Base-by-base conservation (phyloP, 2,888 invertebrate genomes). In the Epinotia brunnichana region DNA sequence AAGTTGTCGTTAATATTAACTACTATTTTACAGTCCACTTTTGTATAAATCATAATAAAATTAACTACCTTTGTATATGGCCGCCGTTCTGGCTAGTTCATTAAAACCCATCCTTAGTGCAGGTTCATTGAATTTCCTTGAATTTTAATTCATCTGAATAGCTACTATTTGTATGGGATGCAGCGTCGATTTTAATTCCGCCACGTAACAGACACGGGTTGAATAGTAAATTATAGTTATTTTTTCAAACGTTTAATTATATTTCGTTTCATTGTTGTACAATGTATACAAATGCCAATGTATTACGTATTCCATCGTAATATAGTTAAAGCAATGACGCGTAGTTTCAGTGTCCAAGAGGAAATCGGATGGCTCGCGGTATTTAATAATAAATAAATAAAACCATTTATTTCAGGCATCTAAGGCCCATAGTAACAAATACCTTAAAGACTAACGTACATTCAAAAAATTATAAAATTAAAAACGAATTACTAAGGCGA, bases 121-220 rank as follows among this genome's bases (percentile, higher is more conserved):
- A 77, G 78, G 86, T 86, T 87, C 86, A 85, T 80, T 77, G 85
- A 74, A 80, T 86, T 84, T 83, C 88, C 87, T 87, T 88, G 87
- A 86, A 87, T 83, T 81, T 80, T 79, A 83, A 85, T 80, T 74
- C 60, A 70, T 71, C 74, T 74, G 77, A 79, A 79, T 75, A 64
- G 74, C 75, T 76, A 78, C 72, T 71, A 81, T 84, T 84, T 81
- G 82, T 85, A 85, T 84, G 82, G 76, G 76, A 71, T 69, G 70
- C 60, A 70, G 76, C 78, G 79, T 81, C 80, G 81, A 81, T 82
- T 86, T 84, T 84, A 81, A 83, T 86, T 80, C 83, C 76, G 72
- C 73, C 80, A 78, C 64, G 79, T 73, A 77, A 74, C 67, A 72
- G 62, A 76, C 82, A 76, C 77, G 76, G 41, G 70, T 77, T 77